Base-by-base conservation (phyloP, 2,113 vertebrate genomes). In the Glaucomys volans region DNA sequence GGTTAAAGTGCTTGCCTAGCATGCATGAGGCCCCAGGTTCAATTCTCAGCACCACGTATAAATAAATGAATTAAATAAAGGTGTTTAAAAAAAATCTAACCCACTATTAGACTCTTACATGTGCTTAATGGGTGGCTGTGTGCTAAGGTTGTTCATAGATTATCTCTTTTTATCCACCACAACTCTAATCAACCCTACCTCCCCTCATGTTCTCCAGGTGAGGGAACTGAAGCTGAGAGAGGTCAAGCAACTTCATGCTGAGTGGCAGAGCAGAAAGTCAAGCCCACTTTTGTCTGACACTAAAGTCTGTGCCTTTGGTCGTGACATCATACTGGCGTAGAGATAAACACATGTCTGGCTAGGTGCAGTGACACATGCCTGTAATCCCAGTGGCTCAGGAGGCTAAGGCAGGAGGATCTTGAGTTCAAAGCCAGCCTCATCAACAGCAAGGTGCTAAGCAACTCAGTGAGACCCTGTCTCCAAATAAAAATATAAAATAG, bases 161-260 rank as follows among this genome's bases (percentile, higher is more conserved):
- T 64, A 59, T 40, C 52, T 81, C 52, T 88, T 93, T 94, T 83
- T 77, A 91, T 79, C 20, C 90, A 83, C 16, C 66, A 47, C 76
- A 81, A 26, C 50, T 93, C 32, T 72, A 24, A 66, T 59, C 40
- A 35, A 37, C 50, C 42, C 54, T 91, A 35, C n/a, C 24, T 35
- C 71, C 57, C 22, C 47, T 7, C 11, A 24, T 50, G 16, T 79
- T 96, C 95, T 80, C 89, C 42, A 90, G 47, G 84, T 69, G 57
- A 92, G 42, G 42, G 20, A 57, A 57, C 20, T 57, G 54, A 57
- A 57, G 22, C 69, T 83, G 71, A 90, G 26, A 66, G 85, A 83
- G 4, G 30, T 69, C 93, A 83, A 79, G 54, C 26, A 64, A 77
- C 37, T 89, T 82, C 50, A 37, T 77, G 30, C 35, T 82, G 37